Conservation (phyloP, 2,797 vertebrate genomes). For the Brachyrhaphis roseni region DNA sequence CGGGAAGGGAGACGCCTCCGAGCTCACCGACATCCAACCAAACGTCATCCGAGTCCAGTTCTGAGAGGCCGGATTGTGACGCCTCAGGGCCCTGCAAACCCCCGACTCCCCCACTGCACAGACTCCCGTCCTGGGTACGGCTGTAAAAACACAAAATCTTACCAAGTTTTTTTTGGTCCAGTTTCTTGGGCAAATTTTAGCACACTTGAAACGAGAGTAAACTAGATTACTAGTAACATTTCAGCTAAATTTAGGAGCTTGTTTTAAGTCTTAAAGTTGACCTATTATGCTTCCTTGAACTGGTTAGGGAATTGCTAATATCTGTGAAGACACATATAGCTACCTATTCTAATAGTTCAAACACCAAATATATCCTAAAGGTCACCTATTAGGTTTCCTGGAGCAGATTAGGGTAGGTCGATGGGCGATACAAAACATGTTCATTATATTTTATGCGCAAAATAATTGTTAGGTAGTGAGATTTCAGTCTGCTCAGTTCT, state of each 20-base stretch:
- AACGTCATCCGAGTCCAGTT: slow-evolving; percentile 39
- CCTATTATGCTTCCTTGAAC: no score
- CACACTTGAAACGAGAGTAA: not conserved
- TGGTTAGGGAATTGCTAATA: no score
- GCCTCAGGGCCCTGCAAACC: slow-evolving; percentile 82
- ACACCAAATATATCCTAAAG: no score
- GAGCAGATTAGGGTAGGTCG: no score
- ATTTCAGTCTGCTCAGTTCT: no score
- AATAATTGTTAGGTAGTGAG: no score
- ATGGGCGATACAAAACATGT: no score
- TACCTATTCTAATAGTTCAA: no score
- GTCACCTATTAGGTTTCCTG: no score
- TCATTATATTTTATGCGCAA: no score
- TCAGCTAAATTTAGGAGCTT: not conserved
- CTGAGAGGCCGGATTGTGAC: slow-evolving; percentile 60
- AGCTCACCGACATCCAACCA: slow-evolving; percentile 20
- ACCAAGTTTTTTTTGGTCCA: not conserved
- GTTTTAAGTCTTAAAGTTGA: not conserved
- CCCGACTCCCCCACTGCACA: slow-evolving; percentile 94
- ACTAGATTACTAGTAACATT: not conserved
- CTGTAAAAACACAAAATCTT: not conserved
- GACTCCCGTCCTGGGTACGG: slow-evolving; percentile 97
- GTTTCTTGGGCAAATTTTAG: not conserved
- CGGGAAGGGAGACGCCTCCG: slow-evolving; percentile 64
- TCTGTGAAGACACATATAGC: no score